A percentile compares a stretch with the other conserved stretches of the same genome.
These are phyloP conservation scores for Melipona beecheii DNA, from an alignment of 2,888 invertebrate genomes.

Conservation along the genomic window DNA sequence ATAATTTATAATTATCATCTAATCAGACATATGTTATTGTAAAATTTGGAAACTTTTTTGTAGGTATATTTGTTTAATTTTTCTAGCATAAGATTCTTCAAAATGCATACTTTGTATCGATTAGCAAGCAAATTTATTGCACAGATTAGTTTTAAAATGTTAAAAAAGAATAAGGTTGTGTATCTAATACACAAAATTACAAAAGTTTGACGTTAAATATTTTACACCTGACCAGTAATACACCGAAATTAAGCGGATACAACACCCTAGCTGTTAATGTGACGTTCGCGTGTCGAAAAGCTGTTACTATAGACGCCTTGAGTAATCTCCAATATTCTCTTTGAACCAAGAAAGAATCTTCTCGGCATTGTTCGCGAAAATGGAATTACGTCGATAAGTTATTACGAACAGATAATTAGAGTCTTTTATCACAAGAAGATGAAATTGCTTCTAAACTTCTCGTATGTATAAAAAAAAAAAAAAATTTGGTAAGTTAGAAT, in stretches of 20 bases:
- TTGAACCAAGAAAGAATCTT: slow-evolving; percentile 65
- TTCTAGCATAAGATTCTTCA: neutral
- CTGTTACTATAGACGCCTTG: slow-evolving; percentile 77
- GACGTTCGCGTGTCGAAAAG: slow-evolving; percentile 78
- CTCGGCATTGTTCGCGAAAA: slow-evolving; percentile 72
- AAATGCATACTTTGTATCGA: neutral
- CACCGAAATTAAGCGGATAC: slow-evolving; percentile 55
- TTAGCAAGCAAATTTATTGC: no score
- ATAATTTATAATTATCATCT: no score
- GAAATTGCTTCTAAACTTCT: slow-evolving; percentile 10
- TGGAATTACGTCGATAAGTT: slow-evolving; percentile 73
- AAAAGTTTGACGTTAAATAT: slow-evolving; percentile 32
- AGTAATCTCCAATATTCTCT: slow-evolving; percentile 80
- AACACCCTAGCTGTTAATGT: slow-evolving; percentile 75
- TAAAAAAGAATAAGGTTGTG: neutral
- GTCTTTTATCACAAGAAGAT: slow-evolving; percentile 64
- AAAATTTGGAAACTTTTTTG: neutral
- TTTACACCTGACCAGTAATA: slow-evolving; percentile 52
- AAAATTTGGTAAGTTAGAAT: no score
- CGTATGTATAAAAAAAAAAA: neutral
- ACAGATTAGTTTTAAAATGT: neutral
- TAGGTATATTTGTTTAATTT: neutral
- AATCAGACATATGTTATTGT: neutral
- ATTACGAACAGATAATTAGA: slow-evolving; percentile 73
- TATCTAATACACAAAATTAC: neutral